Evolutionary conservation across 1,140 invertebrate genomes (phyloP).

Genomic region (Dendroctonus ponderosae): DNA sequence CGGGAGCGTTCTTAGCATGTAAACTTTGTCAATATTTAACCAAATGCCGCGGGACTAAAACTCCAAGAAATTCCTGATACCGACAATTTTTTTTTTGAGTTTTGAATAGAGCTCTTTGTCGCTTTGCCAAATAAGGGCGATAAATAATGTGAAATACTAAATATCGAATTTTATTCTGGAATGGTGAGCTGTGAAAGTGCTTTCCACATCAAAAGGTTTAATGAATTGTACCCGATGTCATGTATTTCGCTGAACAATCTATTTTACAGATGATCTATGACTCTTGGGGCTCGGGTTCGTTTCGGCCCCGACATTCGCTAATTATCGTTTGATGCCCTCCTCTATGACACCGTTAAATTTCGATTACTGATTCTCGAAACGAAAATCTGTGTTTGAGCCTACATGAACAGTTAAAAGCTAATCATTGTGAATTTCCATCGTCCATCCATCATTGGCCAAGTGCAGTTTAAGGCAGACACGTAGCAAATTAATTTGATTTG

Average conservation of each 20-base stretch:
- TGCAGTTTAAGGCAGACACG: too few relatives aligned
- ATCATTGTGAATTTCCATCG: too few relatives aligned
- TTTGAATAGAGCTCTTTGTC: too few relatives aligned
- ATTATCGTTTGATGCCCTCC: constrained; percentile 15
- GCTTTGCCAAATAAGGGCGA: not conserved
- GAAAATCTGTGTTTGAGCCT: too few relatives aligned
- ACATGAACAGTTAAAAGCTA: too few relatives aligned
- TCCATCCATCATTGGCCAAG: too few relatives aligned
- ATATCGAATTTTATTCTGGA: constrained; percentile 13
- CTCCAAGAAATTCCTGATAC: too few relatives aligned
- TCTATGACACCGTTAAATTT: constrained; percentile 13
- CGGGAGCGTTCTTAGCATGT: too few relatives aligned
- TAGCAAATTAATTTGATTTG: too few relatives aligned
- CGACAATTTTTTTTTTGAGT: too few relatives aligned
- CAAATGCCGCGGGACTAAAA: too few relatives aligned
- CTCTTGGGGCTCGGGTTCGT: constrained; percentile 9
- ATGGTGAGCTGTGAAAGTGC: constrained; percentile 15
- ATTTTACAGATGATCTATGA: constrained; percentile 21
- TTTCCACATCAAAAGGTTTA: constrained; percentile 14
- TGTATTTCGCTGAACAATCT: constrained; percentile 24
- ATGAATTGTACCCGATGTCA: constrained; percentile 19
- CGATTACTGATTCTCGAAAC: not conserved
- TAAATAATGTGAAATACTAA: constrained; percentile 10
- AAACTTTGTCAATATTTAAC: too few relatives aligned
- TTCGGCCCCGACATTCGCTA: constrained; percentile 19